A percentile compares a stretch with the other conserved stretches of the same genome.
These are phyloP conservation scores for Drosophila ananassae DNA, from an alignment of 1,140 invertebrate species.

Conservation along the genomic window DNA sequence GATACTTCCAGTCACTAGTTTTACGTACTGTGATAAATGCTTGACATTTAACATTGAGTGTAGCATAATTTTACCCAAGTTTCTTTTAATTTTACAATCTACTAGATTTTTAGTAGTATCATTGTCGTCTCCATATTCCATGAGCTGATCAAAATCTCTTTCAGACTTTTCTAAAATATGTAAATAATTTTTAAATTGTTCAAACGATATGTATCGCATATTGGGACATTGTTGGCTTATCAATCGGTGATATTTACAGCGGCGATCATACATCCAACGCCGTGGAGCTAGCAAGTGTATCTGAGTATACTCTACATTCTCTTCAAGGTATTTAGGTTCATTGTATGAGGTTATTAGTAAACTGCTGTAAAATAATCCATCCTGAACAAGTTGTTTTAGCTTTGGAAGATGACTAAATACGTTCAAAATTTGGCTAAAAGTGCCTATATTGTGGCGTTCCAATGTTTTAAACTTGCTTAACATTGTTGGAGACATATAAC, in stretches of 20 bases:
- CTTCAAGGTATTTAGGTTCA: not conserved
- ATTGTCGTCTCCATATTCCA: not conserved
- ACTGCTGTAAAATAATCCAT: conserved; percentile 41
- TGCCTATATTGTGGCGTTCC: not conserved
- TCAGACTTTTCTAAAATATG: not conserved
- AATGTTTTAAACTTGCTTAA: conserved; percentile 18
- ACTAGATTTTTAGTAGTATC: not conserved
- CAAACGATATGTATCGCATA: conserved; percentile 31
- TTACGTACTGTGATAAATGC: not conserved
- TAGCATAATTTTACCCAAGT: not conserved
- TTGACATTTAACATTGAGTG: not conserved
- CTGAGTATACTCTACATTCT: not conserved
- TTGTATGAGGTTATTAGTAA: conserved; percentile 22
- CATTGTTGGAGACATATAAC: conserved; percentile 30
- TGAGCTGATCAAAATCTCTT: not conserved
- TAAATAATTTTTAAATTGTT: conserved; percentile 20
- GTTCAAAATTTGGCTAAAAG: conserved; percentile 11
- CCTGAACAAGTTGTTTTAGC: conserved; percentile 2
- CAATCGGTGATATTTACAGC: conserved; percentile 29
- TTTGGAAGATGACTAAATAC: not conserved
- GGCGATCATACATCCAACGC: conserved; percentile 23
- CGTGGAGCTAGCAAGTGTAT: conserved; percentile 14
- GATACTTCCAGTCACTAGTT: not conserved
- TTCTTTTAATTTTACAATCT: not conserved
- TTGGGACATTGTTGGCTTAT: conserved; percentile 26